Conservation (phyloP, 2,797 vertebrate species). For the Eidolon dupreanum region DNA sequence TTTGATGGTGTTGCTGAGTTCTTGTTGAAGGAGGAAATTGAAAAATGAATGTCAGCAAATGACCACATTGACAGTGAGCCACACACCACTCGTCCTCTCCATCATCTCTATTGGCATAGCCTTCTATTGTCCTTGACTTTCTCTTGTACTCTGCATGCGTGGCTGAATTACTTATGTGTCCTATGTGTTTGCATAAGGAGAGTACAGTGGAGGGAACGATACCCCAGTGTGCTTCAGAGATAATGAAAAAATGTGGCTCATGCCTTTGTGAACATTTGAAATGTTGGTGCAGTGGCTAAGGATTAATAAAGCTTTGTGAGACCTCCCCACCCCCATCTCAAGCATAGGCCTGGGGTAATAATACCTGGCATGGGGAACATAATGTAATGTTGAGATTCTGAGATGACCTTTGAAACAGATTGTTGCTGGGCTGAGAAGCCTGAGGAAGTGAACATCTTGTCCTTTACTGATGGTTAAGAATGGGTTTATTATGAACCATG, state of each 20-base stretch:
- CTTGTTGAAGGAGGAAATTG: conserved; percentile 31
- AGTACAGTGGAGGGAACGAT: background rate
- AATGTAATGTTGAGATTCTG: background rate
- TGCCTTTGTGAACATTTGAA: background rate
- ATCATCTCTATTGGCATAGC: conserved; percentile 18
- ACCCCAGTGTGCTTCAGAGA: background rate
- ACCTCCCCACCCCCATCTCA: background rate
- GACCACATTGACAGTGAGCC: conserved; percentile 26
- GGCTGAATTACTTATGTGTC: conserved; percentile 17
- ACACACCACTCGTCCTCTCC: conserved; percentile 31
- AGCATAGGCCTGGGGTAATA: background rate
- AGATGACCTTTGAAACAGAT: conserved; percentile 53
- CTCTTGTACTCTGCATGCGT: background rate
- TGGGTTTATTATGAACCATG: conserved; percentile 2
- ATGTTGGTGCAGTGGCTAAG: background rate
- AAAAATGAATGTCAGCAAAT: background rate
- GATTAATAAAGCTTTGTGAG: background rate
- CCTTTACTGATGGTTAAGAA: conserved; percentile 1
- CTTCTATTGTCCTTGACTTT: conserved; percentile 65
- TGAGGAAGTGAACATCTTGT: conserved; percentile 28
- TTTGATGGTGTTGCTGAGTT: conserved; percentile 2
- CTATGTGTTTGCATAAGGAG: conserved; percentile 37
- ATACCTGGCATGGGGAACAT: background rate
- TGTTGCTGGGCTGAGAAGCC: background rate
- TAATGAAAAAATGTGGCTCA: background rate